phyloP scores from a whole-genome alignment of 2,113 vertebrate genomes.

The Pantherophis guttatus region DNA sequence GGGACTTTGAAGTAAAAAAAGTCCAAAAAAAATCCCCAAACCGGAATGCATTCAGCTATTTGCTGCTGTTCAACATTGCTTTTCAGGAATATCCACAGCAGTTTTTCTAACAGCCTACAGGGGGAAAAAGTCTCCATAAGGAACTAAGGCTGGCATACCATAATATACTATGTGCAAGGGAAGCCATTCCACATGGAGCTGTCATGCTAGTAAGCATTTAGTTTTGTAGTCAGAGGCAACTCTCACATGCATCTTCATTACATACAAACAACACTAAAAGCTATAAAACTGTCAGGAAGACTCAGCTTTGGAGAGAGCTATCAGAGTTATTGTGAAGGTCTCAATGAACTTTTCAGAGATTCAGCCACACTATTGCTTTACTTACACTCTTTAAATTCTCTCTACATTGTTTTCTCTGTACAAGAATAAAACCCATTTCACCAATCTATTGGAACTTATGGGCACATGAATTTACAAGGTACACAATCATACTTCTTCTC shows the following conservation, averaged over 20 bases:
- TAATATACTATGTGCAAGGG: background rate
- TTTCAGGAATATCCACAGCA: background rate
- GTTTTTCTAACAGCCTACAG: background rate
- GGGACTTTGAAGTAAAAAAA: background rate
- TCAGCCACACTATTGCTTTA: background rate
- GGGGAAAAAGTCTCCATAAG: background rate
- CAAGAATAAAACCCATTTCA: constrained; percentile 3
- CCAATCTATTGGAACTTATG: background rate
- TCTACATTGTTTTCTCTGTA: constrained; percentile 17
- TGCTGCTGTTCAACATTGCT: background rate
- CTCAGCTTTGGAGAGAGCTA: background rate
- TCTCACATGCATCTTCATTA: background rate
- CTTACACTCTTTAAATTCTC: background rate
- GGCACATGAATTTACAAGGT: constrained; percentile 9
- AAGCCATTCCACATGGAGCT: background rate
- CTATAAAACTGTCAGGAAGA: constrained; percentile 9
- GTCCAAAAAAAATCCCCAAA: background rate
- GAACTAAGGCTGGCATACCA: background rate
- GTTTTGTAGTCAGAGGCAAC: background rate
- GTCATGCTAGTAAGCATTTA: background rate
- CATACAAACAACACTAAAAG: background rate
- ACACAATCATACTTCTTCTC: constrained; percentile 18
- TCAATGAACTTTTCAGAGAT: background rate
- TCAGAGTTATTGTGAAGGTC: background rate
- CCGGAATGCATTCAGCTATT: background rate